Base-by-base conservation (phyloP, 2,797 vertebrate species). In the Centroberyx gerrardi region DNA sequence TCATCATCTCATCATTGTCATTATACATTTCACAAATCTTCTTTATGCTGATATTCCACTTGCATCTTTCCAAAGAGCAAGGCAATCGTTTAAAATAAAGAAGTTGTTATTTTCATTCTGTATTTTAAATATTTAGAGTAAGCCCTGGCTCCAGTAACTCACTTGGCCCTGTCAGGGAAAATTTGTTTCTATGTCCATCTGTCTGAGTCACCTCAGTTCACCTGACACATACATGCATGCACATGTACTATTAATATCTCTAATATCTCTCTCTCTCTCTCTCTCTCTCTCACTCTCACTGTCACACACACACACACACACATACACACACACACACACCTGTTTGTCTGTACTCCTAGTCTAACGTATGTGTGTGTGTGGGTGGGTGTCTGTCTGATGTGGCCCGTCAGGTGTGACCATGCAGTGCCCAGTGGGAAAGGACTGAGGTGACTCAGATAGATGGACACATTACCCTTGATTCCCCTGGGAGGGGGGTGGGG, bases 371-470 rank as follows among this genome's bases (percentile, higher is more conserved):
- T 53, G 38, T n/a, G 28, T 60, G 56, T 60, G 52, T 40, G 42
- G 64, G 18, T 40, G 69, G 46, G 8, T 29, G 53, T 79, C 74
- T 69, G 54, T 87, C 74, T 49, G 62, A 88, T 88, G 84, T 76
- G 68, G 68, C 66, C 81, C 80, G 88, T 87, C 88, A 91, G 84
- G 86, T 85, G 88, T 3, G 58, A 83, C 84, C 74, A 74, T 76
- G 84, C 70, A 58, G 74, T 48, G 72, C 71, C 83, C 79, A 69
- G 74, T 84, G 66, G 76, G 75, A 80, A 58, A 68, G 69, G 72
- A 73, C 53, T 29, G 62, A 64, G 67, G 81, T 86, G 85, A 88
- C 82, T 86, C 82, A 88, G 82, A 75, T 0, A 44, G 42, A 44
- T 44, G 52, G 76, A 78, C 70, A 48, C 67, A 52, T 40, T 17